These are phyloP conservation scores for Phlogophora meticulosa DNA, from an alignment of 2,888 invertebrate genomes.

Conservation along the genomic window DNA sequence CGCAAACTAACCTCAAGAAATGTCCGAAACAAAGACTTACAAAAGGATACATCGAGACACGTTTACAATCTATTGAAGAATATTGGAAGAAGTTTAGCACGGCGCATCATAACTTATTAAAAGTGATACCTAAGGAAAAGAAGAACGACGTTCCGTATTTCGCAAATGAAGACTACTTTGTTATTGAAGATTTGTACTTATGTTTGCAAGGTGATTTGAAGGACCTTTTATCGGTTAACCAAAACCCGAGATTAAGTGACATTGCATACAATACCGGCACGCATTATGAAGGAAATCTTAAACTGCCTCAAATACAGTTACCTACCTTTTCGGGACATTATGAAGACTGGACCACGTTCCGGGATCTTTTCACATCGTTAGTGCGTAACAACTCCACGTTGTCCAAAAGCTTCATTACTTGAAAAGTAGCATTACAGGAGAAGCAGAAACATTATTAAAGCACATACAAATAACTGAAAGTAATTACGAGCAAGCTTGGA, in stretches of 20 bases:
- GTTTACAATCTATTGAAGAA: slow-evolving; percentile 15
- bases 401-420: slow-evolving; percentile 35
- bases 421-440: slow-evolving; percentile 31
- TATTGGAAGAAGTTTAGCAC: slow-evolving; percentile 17
- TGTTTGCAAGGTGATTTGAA: slow-evolving; percentile 4
- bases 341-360: slow-evolving; percentile 41
- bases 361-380: slow-evolving; percentile 28
- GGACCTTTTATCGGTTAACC: slow-evolving; percentile 14
- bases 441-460: slow-evolving; percentile 29
- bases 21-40: slow-evolving; percentile 24
- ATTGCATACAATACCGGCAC: not conserved
- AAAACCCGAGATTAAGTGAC: too few relatives aligned
- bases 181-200: slow-evolving; percentile 23
- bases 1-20: slow-evolving; percentile 18
- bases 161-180: slow-evolving; percentile 26
- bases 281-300: slow-evolving; percentile 15
- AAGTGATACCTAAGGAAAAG: slow-evolving; percentile 3
- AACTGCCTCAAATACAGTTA: slow-evolving; percentile 30
- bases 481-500: slow-evolving; percentile 38
- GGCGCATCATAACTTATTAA: slow-evolving; percentile 3
- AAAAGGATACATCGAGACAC: slow-evolving; percentile 22
- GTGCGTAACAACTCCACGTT: slow-evolving; percentile 25
- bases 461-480: slow-evolving; percentile 31
- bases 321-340: slow-evolving; percentile 32
- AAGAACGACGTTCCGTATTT: slow-evolving; percentile 5